Base-by-base conservation (phyloP, 2,797 vertebrate genomes). In the Bovichtus variegatus region DNA sequence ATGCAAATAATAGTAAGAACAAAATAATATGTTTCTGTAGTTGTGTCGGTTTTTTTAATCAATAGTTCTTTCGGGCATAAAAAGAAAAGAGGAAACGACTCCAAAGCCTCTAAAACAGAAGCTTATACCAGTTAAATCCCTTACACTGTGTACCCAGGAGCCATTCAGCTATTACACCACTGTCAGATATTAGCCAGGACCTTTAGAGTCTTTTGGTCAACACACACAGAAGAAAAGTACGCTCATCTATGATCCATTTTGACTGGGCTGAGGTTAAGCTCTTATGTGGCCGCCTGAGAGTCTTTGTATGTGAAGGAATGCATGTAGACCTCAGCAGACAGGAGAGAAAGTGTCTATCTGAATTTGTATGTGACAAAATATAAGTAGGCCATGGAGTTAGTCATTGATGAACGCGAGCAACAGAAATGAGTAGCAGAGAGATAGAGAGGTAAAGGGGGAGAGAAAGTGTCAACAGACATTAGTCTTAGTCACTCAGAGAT, bases 121-220 rank as follows among this genome's bases (percentile, higher is more conserved):
- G 82, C 68, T 85, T 81, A 87, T 58, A 61, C 44, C 54, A 66
- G 66, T 76, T 81, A 87, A 88, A 87, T 82, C 79, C 64, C 53
- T 61, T 3, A 44, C 76, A 84, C 57, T 71, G 77, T 83, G 84
- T 81, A 86, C 79, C 75, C 50, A 47, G 63, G 5, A 63, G 68
- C 47, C 31, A 63, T 57, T 90, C 59, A 89, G 74, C 61, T 62
- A 76, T 89, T 82, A 85, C 80, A 78, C 58, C 83, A 83, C 73
- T 83, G 80, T 79, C 78, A 83, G 78, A 86, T 80, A 82, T 78
- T 83, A 89, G 80, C 62, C 60, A 76, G 68, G 80, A 80, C 41
- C 66, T 73, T 51, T 41, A 51, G 29, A 80, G 51, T 61, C 66
- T 78, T 34, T 70, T 83, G 62, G 50, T 84, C 80, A 86, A 74